Base-by-base conservation (phyloP, 1,140 invertebrate species). In the Drosophila yakuba region DNA sequence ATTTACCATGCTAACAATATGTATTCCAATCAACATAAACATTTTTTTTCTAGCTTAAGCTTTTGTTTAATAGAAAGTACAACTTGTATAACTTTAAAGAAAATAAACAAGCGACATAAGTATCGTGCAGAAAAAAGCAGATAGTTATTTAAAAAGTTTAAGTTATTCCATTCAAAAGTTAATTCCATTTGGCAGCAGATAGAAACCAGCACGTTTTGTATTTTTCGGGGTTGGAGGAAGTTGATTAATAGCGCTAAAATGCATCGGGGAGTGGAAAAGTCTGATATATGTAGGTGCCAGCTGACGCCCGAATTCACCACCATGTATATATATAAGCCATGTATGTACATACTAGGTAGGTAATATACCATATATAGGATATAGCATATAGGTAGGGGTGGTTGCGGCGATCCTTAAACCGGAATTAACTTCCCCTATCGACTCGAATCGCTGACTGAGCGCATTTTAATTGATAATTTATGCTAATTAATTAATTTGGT, bases 401-500 rank as follows among this genome's bases (percentile, higher is more conserved):
- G 64, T 68, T 52, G 64, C 61, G 54, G 20, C 20, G 64, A 68
- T 68, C 64, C 64, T 38, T 25, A 32, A 35, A 68, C 20, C 60
- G 25, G 28, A 66, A 51, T 51, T 12, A 6, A n/a, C 45, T 51
- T 51, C 50, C 43, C 25, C 44, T 58, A 54, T 59, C 20, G 57
- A 25, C 50, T 28, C 8, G 78, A 47, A 52, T 57, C 68, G 69
- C 60, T 60, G 77, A 85, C 56, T 74, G 74, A 62, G 45, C 77
- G 68, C 67, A 68, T 81, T 86, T 78, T 66, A 78, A 86, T 86
- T 88, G 58, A 78, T 78, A 86, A 88, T 75, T 86, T 86, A 88
- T 86, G 82, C 66, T 78, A 86, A 86, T 86, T 78, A 82, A 86
- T 86, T 82, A 82, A 86, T 81, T 72, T 58, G 23, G 28, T 56